phyloP scores from a whole-genome alignment of 2,888 invertebrate genomes.

The Hydropsyche betteni region DNA sequence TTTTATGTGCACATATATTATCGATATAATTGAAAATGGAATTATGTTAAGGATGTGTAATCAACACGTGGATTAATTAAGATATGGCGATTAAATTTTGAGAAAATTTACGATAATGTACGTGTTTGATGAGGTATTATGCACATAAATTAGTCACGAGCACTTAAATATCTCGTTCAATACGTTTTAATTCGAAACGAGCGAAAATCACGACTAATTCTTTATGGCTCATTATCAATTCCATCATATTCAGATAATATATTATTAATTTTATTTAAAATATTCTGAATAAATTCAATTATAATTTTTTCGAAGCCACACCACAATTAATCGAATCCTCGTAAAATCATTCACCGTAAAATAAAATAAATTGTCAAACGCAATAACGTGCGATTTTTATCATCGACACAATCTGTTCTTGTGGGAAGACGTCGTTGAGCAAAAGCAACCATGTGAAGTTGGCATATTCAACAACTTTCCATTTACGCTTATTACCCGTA shows the following conservation, averaged over 20 bases:
- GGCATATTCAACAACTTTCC: constrained; percentile 1
- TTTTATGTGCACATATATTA: not conserved
- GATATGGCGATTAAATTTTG: not conserved
- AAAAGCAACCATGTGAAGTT: not conserved
- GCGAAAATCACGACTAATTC: constrained; percentile 8
- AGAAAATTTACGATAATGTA: constrained; percentile 10
- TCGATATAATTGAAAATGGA: not conserved
- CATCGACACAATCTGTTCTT: not conserved
- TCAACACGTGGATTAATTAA: constrained; percentile 11
- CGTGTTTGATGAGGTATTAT: constrained; percentile 21
- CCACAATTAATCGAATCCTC: too few species aligned
- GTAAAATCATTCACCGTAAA: not conserved
- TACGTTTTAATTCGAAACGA: constrained; percentile 16
- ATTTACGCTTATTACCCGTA: not conserved
- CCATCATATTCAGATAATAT: too few species aligned
- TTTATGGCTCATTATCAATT: constrained; percentile 14
- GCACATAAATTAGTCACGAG: constrained; percentile 24
- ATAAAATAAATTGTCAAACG: constrained; percentile 1
- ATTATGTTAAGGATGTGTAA: not conserved
- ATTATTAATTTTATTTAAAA: too few species aligned
- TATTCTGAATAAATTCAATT: not conserved
- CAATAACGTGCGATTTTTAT: constrained; percentile 18
- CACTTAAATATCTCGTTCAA: constrained; percentile 17
- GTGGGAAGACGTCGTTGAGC: constrained; percentile 4
- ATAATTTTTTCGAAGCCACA: not conserved